Percentiles rank a stretch among this genome's conserved stretches.
phyloP scores from a whole-genome alignment of 92 coral and sea anemone genomes.

The Meandrina meandrites region DNA sequence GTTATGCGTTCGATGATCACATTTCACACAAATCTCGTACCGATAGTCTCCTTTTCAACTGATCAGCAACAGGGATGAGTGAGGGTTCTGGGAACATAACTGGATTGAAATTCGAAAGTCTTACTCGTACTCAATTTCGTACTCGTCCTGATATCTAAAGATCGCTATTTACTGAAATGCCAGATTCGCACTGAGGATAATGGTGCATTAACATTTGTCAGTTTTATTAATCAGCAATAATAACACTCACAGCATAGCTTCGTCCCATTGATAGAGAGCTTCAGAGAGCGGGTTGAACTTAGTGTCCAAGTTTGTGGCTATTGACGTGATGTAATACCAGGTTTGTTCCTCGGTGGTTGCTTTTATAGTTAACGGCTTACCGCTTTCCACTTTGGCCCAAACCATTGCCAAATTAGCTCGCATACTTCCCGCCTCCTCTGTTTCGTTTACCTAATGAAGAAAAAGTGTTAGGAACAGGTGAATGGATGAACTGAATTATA shows the following conservation, averaged over 20 bases:
- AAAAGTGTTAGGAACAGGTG: neutral
- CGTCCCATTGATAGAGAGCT: constrained; percentile 71
- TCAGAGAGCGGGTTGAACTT: constrained; percentile 66
- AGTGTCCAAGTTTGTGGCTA: constrained; percentile 79
- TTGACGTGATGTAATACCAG: constrained; percentile 75
- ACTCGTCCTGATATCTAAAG: no score
- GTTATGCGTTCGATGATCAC: no score
- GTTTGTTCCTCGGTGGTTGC: constrained; percentile 59
- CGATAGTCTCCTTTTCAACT: no score
- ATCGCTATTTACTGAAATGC: no score
- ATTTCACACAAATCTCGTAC: no score
- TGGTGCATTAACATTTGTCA: no score
- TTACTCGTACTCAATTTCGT: no score
- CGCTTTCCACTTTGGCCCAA: constrained; percentile 61
- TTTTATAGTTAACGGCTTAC: constrained; percentile 36
- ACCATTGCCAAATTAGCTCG: constrained; percentile 69
- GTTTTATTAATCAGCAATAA: neutral
- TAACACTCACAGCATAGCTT: constrained; percentile 57
- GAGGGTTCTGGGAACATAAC: no score
- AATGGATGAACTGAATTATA: no score
- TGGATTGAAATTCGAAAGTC: no score
- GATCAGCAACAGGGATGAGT: no score
- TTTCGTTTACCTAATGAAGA: constrained; percentile 62
- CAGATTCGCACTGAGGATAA: no score
- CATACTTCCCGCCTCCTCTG: constrained; percentile 70